These are phyloP conservation scores for Esox masquinongy DNA, from an alignment of 2,797 vertebrate genomes.

Conservation along the genomic window DNA sequence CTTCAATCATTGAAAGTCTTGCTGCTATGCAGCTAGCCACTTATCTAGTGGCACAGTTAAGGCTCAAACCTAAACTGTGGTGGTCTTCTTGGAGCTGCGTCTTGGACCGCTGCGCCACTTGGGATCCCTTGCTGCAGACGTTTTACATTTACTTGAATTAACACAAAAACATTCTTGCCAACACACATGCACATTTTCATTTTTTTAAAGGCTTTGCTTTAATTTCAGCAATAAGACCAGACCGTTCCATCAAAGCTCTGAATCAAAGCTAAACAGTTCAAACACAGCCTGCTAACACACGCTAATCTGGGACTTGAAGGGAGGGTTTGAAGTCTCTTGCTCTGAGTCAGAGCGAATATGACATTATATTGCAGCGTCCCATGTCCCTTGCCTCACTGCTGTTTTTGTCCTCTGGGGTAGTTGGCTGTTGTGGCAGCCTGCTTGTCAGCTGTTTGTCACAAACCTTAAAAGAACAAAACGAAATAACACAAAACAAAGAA, in stretches of 20 bases:
- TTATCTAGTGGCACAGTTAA: no score
- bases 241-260: slow-evolving; percentile 47
- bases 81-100: no score
- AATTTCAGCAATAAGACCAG: slow-evolving; percentile 56
- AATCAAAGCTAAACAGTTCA: slow-evolving; percentile 65
- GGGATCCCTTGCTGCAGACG: no score
- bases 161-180: not conserved
- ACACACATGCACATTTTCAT: slow-evolving; percentile 12
- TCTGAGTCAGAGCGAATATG: slow-evolving; percentile 44
- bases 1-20: no score
- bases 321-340: slow-evolving; percentile 51
- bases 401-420: slow-evolving; percentile 33
- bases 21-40: no score
- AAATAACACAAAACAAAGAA: slow-evolving; percentile 35
- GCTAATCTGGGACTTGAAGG: slow-evolving; percentile 66
- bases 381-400: not conserved
- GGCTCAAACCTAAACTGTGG: no score
- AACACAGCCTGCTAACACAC: slow-evolving; percentile 40
- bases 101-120: no score
- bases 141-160: no score
- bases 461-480: slow-evolving; percentile 26
- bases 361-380: slow-evolving; percentile 57
- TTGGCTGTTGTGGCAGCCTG: slow-evolving; percentile 13
- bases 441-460: slow-evolving; percentile 35
- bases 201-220: slow-evolving; percentile 24